These are phyloP conservation scores for Labroides dimidiatus DNA, from an alignment of 2,797 vertebrate genomes.

Conservation along the genomic window DNA sequence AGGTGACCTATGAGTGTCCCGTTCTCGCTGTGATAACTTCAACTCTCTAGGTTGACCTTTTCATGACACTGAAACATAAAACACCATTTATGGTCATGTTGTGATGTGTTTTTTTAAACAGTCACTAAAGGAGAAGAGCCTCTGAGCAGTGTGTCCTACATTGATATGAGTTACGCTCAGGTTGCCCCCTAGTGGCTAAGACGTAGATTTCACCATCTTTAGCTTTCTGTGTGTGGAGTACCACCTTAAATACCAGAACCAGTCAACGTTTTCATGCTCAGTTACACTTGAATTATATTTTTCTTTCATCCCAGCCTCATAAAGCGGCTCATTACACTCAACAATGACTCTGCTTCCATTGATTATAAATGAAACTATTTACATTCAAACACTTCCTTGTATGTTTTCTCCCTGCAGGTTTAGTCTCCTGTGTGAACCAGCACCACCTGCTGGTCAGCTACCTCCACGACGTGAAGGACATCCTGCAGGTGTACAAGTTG, in stretches of 20 bases:
- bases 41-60: neutral
- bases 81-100: neutral
- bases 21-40: too few species aligned
- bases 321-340: neutral
- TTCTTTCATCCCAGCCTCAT: neutral
- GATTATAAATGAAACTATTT: too few species aligned
- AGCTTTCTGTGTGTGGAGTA: neutral
- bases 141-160: neutral
- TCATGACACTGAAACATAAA: neutral
- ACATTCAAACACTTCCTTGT: too few species aligned
- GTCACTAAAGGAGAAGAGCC: neutral
- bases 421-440: conserved; percentile 82
- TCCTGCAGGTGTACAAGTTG: conserved; percentile 80
- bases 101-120: neutral
- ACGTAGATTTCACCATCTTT: neutral
- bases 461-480: conserved; percentile 84
- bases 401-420: conserved; percentile 66
- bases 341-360: too few species aligned
- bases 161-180: neutral
- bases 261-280: neutral
- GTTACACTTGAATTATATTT: neutral
- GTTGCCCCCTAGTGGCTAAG: conserved; percentile 34
- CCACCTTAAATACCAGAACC: neutral
- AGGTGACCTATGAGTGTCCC: too few species aligned
- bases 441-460: conserved; percentile 83